These are phyloP conservation scores for Hippocampus abdominalis DNA, from an alignment of 2,113 vertebrate species.

Conservation along the genomic window DNA sequence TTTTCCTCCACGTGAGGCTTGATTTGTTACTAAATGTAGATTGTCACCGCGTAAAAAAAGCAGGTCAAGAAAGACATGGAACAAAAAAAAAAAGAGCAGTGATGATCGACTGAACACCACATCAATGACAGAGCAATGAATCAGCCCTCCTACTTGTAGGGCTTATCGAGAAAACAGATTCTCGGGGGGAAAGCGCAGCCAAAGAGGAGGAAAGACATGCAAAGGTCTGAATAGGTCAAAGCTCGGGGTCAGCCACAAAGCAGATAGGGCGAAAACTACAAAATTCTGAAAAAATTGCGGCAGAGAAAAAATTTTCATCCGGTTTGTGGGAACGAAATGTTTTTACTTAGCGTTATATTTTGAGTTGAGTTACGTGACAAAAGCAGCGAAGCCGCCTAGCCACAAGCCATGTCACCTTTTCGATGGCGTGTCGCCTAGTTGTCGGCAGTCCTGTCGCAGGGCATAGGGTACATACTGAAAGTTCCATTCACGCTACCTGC, in stretches of 20 bases:
- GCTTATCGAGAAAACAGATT: conserved; percentile 72
- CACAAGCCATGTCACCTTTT: no score
- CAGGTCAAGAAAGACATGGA: conserved; percentile 27
- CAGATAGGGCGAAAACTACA: conserved; percentile 38
- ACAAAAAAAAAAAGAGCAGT: conserved; percentile 34
- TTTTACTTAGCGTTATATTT: no score
- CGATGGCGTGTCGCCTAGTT: no score
- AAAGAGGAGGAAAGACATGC: conserved; percentile 33
- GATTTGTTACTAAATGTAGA: conserved; percentile 63
- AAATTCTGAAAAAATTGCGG: neutral
- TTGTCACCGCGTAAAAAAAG: conserved; percentile 48
- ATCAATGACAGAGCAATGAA: conserved; percentile 64
- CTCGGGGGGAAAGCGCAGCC: conserved; percentile 24
- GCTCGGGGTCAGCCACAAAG: conserved; percentile 36
- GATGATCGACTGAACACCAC: conserved; percentile 43
- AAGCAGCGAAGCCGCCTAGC: no score
- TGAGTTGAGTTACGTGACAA: no score
- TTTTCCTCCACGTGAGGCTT: conserved; percentile 31
- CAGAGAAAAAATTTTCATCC: neutral
- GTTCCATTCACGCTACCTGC: no score
- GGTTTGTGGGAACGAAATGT: no score
- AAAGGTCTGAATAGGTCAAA: conserved; percentile 47
- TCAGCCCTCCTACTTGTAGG: conserved; percentile 38
- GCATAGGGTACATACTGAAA: no score
- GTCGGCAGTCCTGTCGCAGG: no score